Evolutionary conservation across 2,888 invertebrate species (phyloP).

Genomic region (Slavum lentiscoides): DNA sequence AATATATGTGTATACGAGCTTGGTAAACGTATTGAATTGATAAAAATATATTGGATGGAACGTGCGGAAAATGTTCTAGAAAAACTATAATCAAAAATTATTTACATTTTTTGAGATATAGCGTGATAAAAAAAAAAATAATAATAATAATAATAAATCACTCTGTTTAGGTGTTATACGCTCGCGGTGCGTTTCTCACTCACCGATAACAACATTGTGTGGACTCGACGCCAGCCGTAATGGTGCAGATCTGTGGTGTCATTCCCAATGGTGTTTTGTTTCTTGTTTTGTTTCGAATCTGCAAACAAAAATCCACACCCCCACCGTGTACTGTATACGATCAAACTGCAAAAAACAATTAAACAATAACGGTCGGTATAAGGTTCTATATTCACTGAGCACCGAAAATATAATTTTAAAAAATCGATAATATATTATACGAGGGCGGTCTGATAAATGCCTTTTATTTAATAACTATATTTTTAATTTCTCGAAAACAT

Average conservation of each 20-base stretch:
- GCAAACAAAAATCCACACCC: constrained; percentile 53
- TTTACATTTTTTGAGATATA: no score
- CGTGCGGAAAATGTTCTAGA: no score
- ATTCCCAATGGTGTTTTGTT: constrained; percentile 45
- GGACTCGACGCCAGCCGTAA: constrained; percentile 24
- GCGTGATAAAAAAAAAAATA: no score
- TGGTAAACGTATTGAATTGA: no score
- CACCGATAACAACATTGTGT: constrained; percentile 30
- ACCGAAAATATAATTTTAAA: constrained; percentile 17
- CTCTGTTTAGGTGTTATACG: no score
- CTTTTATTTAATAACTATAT: no score
- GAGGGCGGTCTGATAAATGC: background rate
- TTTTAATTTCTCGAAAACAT: no score
- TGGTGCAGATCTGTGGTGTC: constrained; percentile 14
- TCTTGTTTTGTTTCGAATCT: constrained; percentile 51
- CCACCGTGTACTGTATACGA: constrained; percentile 52
- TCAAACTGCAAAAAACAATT: constrained; percentile 52
- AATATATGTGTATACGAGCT: no score
- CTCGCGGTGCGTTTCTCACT: constrained; percentile 19
- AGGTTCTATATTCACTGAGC: constrained; percentile 15
- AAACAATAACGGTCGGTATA: constrained; percentile 51
- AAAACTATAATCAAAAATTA: no score
- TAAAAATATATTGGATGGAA: no score
- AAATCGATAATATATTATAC: constrained; percentile 30
- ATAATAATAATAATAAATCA: no score